Evolutionary conservation across 2,797 vertebrate species (phyloP), one percentile per base, ranked within the genome.

Genomic region (Chelidonichthys spinosus): DNA sequence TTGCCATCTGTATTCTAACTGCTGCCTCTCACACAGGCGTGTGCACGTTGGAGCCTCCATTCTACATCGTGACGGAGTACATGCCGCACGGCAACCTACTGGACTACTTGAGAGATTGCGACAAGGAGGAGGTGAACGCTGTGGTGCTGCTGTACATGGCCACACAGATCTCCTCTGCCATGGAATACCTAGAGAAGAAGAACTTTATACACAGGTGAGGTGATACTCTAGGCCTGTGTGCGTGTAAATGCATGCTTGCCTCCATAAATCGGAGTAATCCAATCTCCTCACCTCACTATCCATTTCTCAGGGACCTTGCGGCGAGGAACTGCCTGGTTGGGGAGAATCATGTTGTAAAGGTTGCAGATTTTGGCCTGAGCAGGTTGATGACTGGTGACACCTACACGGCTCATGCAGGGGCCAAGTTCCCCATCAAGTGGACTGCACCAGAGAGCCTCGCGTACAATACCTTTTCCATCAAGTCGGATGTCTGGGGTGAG

Each of bases 381-480:
- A 93, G 98, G 67, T 82, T 99, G 81, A 99, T 99, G 98, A 99
- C 98, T 0, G 98, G 98, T 53, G 98, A 99, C 76, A 99, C 98
- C 3, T 99, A 99, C 87, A 98, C 97, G 10, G 98, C 98, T 81
- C 98, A 99, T 0, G 98, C 98, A 14, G 98, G 98, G 56, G 98
- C 98, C 82, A 99, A 99, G 88, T 99, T 99, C 88, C 98, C 98
- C 65, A 99, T 99, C 90, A 99, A 99, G 61, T 99, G 98, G 98
- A 99, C 98, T 0, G 98, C 98, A 44, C 98, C 98, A 0, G 98
- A 99, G 90, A 99, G 98, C 92, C 95, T 99, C 56, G 98, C 98
- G 17, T 99, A 99, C 79, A 99, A 99, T 90, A 99, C 98, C 56
- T 98, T 99, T 89, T 98, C 97, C 65, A 99, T 99, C 86, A 99